Base-by-base conservation (phyloP, 1,140 invertebrate species). In the Papilio polytes region DNA sequence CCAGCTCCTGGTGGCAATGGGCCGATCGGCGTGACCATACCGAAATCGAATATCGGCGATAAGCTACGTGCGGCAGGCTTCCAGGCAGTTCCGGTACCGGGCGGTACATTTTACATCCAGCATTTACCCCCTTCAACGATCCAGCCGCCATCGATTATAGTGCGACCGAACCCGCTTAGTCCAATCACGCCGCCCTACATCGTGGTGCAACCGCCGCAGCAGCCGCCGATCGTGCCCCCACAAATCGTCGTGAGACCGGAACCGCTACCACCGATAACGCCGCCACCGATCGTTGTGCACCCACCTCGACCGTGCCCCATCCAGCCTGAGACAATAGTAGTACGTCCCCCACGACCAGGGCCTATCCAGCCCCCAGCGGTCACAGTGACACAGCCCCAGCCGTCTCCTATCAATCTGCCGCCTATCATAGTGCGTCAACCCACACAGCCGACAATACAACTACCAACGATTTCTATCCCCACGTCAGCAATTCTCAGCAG, bases 131-230 rank as follows among this genome's bases (percentile, higher is more conserved):
- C 92, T 51, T 81, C 92, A 0, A 76, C 90, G 36, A 88, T 93
- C 80, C 89, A 90, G 51, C 90, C 90, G 0, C 91, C 91, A 13
- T 85, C 92, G 0, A 90, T 93, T 74, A 80, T 91, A 0, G 85
- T 93, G 10, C 78, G 84, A 26, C 90, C 90, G n/a, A 82, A 81
- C 9, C 83, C 82, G 0, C 83, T 85, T 1, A 72, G 44, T 12
- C 85, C 91, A 0, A 91, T 92, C 72, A 85, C 82, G 7, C 90
- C 91, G 22, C 86, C 89, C 0, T 26, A 83, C 0, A 85, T 92
- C 10, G 83, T 83, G 0, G 86, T 91, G 1, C 86, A 89, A 59
- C 89, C 80, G 48, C 87, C 86, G 0, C 84, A 82, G 0, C 31
- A 83, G 18, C 78, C 81, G 0, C 85, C 90, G 0, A 86, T 92